Evolutionary conservation across 2,797 vertebrate genomes (phyloP).

Genomic region (Silurus lanzhouensis): DNA sequence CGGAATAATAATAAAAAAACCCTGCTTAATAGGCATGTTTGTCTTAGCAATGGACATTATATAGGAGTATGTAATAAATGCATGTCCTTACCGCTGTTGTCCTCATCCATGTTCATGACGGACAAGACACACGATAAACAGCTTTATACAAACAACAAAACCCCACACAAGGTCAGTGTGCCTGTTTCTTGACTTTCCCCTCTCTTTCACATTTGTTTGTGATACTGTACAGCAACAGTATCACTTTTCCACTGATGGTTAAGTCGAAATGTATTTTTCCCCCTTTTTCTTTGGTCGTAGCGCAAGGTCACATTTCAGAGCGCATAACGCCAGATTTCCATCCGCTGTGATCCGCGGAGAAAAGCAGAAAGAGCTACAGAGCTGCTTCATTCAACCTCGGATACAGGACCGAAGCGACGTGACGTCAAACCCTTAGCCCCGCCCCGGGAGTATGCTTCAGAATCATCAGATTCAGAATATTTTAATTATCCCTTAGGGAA

Average conservation of each 20-base stretch:
- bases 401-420: neutral
- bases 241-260: neutral
- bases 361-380: conserved; percentile 6
- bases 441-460: neutral
- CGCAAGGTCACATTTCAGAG: conserved; percentile 7
- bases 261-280: neutral
- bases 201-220: conserved; percentile 22
- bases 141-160: conserved; percentile 19
- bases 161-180: conserved; percentile 20
- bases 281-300: neutral
- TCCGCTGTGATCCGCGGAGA: neutral
- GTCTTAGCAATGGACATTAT: neutral
- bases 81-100: conserved; percentile 73
- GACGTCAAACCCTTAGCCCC: neutral
- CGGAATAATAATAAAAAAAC: neutral
- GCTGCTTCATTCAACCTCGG: neutral
- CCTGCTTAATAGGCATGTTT: too few species aligned
- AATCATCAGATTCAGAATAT: neutral
- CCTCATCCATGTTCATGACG: conserved; percentile 72
- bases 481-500: too few species aligned
- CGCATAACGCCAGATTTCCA: neutral
- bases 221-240: neutral
- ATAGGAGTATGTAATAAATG: neutral
- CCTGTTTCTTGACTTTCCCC: conserved; percentile 13
- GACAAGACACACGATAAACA: conserved; percentile 14